A percentile compares a stretch with the other conserved stretches of the same genome.
Conservation (phyloP, 2,113 vertebrate species). For the Phainopepla nitens region DNA sequence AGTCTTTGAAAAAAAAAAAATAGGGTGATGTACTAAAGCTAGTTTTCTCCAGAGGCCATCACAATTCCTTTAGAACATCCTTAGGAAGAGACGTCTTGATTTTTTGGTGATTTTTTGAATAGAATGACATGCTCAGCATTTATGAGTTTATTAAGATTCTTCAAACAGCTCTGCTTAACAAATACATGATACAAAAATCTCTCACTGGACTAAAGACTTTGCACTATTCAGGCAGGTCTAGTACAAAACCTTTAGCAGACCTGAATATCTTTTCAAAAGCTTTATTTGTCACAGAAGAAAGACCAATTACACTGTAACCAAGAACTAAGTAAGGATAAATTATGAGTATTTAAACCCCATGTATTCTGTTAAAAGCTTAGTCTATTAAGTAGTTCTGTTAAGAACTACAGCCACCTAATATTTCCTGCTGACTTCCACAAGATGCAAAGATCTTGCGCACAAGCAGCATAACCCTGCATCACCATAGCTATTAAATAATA, state of each 20-base stretch:
- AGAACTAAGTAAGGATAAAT: not conserved
- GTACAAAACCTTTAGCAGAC: not conserved
- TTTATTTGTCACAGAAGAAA: not conserved
- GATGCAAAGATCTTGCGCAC: not conserved
- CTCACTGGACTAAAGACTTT: not conserved
- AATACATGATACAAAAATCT: too few species aligned
- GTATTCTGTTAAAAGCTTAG: not conserved
- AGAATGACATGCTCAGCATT: rapidly evolving
- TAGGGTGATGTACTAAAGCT: not conserved
- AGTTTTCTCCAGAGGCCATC: not conserved
- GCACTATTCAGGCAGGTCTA: not conserved
- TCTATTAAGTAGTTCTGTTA: not conserved
- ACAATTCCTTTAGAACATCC: not conserved
- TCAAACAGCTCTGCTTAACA: not conserved
- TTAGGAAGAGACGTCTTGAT: not conserved
- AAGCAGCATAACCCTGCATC: not conserved
- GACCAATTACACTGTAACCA: not conserved
- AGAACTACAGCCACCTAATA: not conserved
- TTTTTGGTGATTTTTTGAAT: not conserved
- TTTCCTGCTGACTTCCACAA: not conserved
- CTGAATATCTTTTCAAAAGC: not conserved
- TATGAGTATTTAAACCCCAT: rapidly evolving
- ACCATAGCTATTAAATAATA: not conserved
- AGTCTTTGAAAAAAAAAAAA: not conserved
- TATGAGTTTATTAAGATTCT: not conserved